phyloP scores from a whole-genome alignment of 2,888 invertebrate genomes.

The Trichopria drosophilae region DNA sequence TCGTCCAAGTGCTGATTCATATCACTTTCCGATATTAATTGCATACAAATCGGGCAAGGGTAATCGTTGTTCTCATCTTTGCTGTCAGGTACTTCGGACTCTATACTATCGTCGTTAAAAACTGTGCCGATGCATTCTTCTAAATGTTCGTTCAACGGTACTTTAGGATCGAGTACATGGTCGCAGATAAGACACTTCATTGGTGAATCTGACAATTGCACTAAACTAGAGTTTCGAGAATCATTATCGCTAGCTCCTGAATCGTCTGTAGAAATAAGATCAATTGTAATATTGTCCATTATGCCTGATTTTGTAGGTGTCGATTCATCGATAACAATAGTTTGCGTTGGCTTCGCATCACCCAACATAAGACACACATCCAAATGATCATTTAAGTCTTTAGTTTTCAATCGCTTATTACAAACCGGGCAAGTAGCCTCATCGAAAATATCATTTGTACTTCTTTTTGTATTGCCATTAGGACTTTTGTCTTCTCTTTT shows the following conservation, averaged over 20 bases:
- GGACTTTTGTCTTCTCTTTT: conserved; percentile 12
- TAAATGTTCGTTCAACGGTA: conserved; percentile 57
- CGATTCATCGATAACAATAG: conserved; percentile 10
- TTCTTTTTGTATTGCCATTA: conserved; percentile 16
- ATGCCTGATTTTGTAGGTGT: too few species aligned
- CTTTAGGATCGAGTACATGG: conserved; percentile 33
- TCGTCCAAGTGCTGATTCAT: conserved; percentile 67
- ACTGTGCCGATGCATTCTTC: conserved; percentile 57
- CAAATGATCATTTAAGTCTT: conserved; percentile 23
- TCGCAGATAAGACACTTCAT: conserved; percentile 49
- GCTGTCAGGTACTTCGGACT: conserved; percentile 44
- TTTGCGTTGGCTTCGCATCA: background rate
- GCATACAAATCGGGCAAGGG: conserved; percentile 67
- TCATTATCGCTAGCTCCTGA: too few species aligned
- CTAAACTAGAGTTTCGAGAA: conserved; percentile 23
- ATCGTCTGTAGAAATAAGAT: too few species aligned
- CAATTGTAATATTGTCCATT: too few species aligned
- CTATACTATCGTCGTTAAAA: conserved; percentile 54
- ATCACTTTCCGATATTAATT: conserved; percentile 59
- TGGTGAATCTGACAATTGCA: conserved; percentile 20
- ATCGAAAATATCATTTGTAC: conserved; percentile 16
- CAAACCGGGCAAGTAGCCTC: conserved; percentile 60
- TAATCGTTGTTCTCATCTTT: conserved; percentile 53
- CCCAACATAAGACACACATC: too few species aligned
- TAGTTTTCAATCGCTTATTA: conserved; percentile 45